Evolutionary conservation across 2,888 invertebrate genomes (phyloP), one percentile per base, ranked within the genome.

Genomic region (Stictocephala bisonia): DNA sequence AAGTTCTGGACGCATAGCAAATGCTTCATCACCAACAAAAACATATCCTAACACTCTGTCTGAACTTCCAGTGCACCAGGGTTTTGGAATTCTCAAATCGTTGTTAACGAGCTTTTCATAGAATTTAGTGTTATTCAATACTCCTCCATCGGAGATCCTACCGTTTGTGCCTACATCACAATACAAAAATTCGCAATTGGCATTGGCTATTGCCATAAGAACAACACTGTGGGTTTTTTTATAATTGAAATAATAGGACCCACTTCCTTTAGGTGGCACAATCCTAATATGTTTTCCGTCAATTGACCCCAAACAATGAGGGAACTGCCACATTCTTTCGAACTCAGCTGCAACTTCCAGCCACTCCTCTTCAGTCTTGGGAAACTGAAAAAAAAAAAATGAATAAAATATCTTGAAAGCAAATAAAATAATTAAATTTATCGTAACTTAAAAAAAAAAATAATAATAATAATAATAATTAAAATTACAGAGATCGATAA

Each of bases 271-370:
- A 44, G 80, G 79, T 68, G 78, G 75, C 67, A 78, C 72, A 72
- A 80, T 80, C 40, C 53, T 71, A 22, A 80, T 74, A 78, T 80
- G 80, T 74, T 81, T 81, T 18, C 80, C 79, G 71, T 79, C 80
- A 26, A 80, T 67, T 64, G 79, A 35, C 15, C 77, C 78, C 20
- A 77, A 67, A 51, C 75, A 77, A 71, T 78, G 74, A 50, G 77
- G 77, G 60, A 79, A 80, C 73, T 80, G 77, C 78, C 80, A 80
- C 72, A n/a, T 70, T 27, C 9, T 71, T 51, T 77, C 60, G 40
- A 77, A 78, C 41, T 13, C 67, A 67, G 44, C 29, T 22, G 75
- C 68, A 70, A 76, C 41, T 26, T 51, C 44, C 11, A 70, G 11
- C 76, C 78, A 76, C 40, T 77, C 74, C 31, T 74, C 50, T 26